These are phyloP conservation scores for Dysmachus trigonus DNA, from an alignment of 2,888 invertebrate genomes.

Conservation along the genomic window DNA sequence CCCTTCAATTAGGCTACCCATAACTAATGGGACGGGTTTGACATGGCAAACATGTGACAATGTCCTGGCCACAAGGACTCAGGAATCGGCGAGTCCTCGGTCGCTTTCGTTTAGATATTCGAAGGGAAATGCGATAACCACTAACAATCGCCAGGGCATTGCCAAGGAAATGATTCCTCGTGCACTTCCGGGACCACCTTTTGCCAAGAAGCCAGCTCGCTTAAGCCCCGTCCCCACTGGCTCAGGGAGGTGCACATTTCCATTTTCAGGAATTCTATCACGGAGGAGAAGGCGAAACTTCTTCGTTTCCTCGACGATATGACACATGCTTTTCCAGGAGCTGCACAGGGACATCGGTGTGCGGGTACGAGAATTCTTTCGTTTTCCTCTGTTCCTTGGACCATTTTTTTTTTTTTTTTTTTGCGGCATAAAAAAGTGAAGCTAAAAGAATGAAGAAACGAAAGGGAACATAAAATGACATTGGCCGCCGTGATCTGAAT, in stretches of 20 bases:
- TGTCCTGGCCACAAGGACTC: not conserved
- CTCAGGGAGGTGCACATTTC: conserved; percentile 27
- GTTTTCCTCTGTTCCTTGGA: not conserved
- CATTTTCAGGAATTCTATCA: not conserved
- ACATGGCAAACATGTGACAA: not conserved
- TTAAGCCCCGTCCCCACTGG: not conserved
- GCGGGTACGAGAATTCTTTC: not conserved
- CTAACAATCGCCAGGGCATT: conserved; percentile 18
- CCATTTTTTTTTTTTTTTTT: not conserved
- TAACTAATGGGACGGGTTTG: not conserved
- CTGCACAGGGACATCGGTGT: not conserved
- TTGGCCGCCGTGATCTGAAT: conserved; percentile 38
- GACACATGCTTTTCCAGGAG: not conserved
- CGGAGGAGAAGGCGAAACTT: not conserved
- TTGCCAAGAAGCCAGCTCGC: not conserved
- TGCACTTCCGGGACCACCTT: conserved; percentile 3
- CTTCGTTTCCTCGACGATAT: not conserved
- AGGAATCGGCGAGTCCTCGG: not conserved
- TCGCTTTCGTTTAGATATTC: conserved; percentile 28
- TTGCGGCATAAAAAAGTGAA: not conserved
- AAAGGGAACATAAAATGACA: conserved; percentile 41
- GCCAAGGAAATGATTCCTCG: conserved; percentile 14
- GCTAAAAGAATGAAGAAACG: conserved; percentile 6
- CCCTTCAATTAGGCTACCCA: conserved; percentile 1
- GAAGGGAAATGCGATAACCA: conserved; percentile 31